Base-by-base conservation (phyloP, 2,113 vertebrate genomes). In the Eonycteris spelaea region DNA sequence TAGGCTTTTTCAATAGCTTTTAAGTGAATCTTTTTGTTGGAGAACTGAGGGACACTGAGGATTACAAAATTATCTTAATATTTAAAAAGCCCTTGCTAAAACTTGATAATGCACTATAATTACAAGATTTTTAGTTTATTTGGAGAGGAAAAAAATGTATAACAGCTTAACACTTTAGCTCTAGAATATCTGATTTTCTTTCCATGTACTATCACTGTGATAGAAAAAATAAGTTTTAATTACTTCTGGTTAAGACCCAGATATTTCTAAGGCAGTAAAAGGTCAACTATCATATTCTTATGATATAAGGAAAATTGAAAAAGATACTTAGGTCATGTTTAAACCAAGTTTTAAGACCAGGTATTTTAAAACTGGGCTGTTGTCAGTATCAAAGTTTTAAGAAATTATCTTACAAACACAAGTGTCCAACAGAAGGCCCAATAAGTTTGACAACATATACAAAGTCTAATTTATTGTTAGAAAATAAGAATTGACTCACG, bases 241-340 rank as follows among this genome's bases (percentile, higher is more conserved):
- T 16, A 33, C 63, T 89, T 95, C 87, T 91, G 73, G 22, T 61
- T 75, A 86, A 90, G 19, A 95, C n/a, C 84, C 65, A 90, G 82
- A 91, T 51, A 51, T 59, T 88, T 88, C 71, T 75, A 88, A 75
- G 67, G n/a, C 73, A 89, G 33, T 43, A 68, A 53, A 59, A 88
- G 14, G 48, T 51, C 43, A 93, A 83, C 14, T 12, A 2, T 87
- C 84, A 85, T 18, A 83, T 82, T 84, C 53, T 78, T 77, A 90
- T 48, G 45, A 61, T 33, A 91, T 13, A 91, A 71, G 26, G 82
- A 92, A 94, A 85, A 79, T 6, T 86, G 65, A 28, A 92, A 86
- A 67, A 40, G 83, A 67, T 63, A 65, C 12, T 73, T 67, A 92
- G 80, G 67, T 86, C 65, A 74, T 35, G 22, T 70, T 96, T 90